Evolutionary conservation across 2,888 invertebrate species (phyloP).

Genomic region (Andrena bucephala): DNA sequence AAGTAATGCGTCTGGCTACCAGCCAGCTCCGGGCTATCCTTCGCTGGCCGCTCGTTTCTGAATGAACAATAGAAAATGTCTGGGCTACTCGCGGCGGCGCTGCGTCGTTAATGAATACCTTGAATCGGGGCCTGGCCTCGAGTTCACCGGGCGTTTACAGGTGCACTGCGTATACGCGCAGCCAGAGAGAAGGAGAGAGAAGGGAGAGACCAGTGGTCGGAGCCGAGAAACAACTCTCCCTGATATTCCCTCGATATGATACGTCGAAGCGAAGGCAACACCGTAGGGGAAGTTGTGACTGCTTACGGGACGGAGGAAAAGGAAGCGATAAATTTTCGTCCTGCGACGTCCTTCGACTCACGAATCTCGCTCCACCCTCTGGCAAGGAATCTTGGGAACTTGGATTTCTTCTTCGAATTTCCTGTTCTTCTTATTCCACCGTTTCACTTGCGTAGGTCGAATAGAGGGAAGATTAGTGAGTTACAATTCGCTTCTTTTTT

Average conservation of each 20-base stretch:
- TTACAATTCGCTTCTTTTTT: too few species aligned
- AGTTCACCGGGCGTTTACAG: constrained; percentile 73
- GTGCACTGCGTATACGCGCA: constrained; percentile 53
- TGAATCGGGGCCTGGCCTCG: constrained; percentile 73
- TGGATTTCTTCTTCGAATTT: background rate
- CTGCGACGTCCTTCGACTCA: constrained; percentile 2
- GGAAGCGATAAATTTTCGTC: constrained; percentile 34
- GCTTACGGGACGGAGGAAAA: constrained; percentile 1
- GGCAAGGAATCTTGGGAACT: background rate
- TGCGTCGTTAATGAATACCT: constrained; percentile 73
- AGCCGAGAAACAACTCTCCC: constrained; percentile 29
- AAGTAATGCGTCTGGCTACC: constrained; percentile 67
- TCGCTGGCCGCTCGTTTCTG: constrained; percentile 69
- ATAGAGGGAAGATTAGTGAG: too few species aligned
- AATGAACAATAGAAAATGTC: constrained; percentile 75
- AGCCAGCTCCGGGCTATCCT: constrained; percentile 67
- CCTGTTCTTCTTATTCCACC: too few species aligned
- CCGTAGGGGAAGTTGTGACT: constrained; percentile 41
- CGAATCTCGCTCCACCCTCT: background rate
- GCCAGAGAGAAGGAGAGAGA: background rate
- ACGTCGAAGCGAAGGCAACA: constrained; percentile 15
- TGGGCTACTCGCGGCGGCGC: constrained; percentile 66
- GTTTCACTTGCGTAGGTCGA: too few species aligned
- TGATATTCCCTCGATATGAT: constrained; percentile 26
- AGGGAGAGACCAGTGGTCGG: constrained; percentile 44